Percentiles rank a stretch among this genome's conserved stretches.
Conservation (phyloP, 2,113 vertebrate species). For the Thamnophis sirtalis region DNA sequence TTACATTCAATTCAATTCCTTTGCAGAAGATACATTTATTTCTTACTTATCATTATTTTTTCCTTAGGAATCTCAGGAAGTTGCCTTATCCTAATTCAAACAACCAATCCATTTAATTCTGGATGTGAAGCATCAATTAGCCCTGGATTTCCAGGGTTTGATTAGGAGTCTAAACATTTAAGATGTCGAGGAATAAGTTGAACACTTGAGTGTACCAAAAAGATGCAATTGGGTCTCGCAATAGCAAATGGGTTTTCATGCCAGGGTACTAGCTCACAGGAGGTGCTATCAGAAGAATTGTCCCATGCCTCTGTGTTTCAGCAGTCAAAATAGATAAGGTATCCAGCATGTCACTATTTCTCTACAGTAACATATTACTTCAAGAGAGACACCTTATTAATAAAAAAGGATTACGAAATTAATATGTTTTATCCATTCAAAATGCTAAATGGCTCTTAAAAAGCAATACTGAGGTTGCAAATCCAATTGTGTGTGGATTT, state of each 20-base stretch:
- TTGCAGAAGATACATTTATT: background rate
- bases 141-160: background rate
- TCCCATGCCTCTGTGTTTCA: background rate
- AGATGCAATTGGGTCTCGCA: background rate
- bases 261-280: background rate
- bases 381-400: slow-evolving; percentile 43
- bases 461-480: slow-evolving; percentile 46
- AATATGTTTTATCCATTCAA: slow-evolving; percentile 47
- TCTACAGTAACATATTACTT: background rate
- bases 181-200: background rate
- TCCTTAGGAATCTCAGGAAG: background rate
- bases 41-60: background rate
- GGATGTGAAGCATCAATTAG: background rate
- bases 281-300: background rate
- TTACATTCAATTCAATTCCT: background rate
- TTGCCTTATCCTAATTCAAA: background rate
- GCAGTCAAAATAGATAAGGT: background rate
- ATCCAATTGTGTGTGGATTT: slow-evolving; percentile 37
- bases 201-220: background rate
- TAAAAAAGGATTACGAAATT: slow-evolving; percentile 51
- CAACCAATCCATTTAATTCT: background rate
- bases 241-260: background rate
- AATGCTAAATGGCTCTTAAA: slow-evolving; percentile 40
- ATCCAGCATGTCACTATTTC: background rate
- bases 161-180: background rate